Conservation (phyloP, 2,888 invertebrate genomes). For the Alloplasta piceator region DNA sequence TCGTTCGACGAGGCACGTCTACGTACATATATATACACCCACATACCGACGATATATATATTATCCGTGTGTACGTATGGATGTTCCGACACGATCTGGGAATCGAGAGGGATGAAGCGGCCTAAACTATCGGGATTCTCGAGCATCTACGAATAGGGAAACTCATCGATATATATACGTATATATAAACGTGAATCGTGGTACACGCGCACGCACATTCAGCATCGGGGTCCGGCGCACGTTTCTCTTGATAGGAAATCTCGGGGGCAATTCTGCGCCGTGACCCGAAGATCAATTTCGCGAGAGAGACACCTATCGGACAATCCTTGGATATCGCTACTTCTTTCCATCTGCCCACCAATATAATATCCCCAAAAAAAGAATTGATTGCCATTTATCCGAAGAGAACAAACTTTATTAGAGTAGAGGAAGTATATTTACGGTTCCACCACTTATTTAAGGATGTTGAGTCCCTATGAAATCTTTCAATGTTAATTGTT, state of each 20-base stretch:
- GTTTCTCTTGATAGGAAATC: constrained; percentile 58
- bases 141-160: constrained; percentile 10
- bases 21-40: background rate
- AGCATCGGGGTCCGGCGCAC: constrained; percentile 21
- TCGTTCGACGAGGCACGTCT: constrained; percentile 39
- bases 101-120: constrained; percentile 34
- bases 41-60: background rate
- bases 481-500: no score
- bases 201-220: constrained; percentile 54
- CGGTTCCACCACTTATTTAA: no score
- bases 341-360: background rate
- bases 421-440: no score
- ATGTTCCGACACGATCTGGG: constrained; percentile 32
- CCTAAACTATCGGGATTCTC: constrained; percentile 51
- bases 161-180: background rate
- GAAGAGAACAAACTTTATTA: no score
- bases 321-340: background rate
- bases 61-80: constrained; percentile 1
- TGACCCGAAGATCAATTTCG: constrained; percentile 62
- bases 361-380: no score
- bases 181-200: constrained; percentile 2
- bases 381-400: no score
- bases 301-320: constrained; percentile 7
- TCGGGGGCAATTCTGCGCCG: constrained; percentile 46
- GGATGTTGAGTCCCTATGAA: no score